phyloP scores from a whole-genome alignment of 2,113 vertebrate species.

The Ochotona curzoniae region DNA sequence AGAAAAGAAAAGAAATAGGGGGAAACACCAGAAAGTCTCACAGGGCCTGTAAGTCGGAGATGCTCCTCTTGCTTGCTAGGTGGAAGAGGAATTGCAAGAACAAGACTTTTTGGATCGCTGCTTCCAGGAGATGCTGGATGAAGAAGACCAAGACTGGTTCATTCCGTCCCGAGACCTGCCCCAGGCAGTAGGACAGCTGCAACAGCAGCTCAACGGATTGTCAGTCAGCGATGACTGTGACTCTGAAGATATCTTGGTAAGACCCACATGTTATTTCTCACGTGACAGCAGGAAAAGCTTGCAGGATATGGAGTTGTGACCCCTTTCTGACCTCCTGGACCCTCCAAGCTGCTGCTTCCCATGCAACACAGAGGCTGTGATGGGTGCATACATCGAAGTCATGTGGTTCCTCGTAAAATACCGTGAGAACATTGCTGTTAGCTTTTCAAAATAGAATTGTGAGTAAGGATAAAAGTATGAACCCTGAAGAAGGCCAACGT shows the following conservation, averaged over 20 bases:
- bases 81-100: conserved; percentile 97
- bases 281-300: conserved; percentile 1
- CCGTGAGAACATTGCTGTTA: background rate
- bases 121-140: conserved; percentile 99
- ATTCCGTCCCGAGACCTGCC: conserved; percentile 96
- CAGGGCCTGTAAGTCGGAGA: background rate
- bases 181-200: conserved; percentile 93
- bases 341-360: background rate
- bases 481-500: background rate
- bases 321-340: background rate
- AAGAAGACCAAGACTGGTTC: conserved; percentile 99
- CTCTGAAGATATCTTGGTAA: conserved; percentile 95
- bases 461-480: conserved; percentile 36
- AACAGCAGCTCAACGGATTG: conserved; percentile 95
- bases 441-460: conserved; percentile 29
- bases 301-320: conserved; percentile 22
- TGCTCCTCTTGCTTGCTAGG: conserved; percentile 83
- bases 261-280: conserved; percentile 51
- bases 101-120: conserved; percentile 98
- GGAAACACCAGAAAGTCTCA: background rate
- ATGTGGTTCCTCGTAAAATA: background rate
- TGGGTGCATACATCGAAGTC: background rate
- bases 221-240: conserved; percentile 87
- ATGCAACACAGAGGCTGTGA: background rate
- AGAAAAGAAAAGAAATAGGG: background rate